Conservation (phyloP, 1,140 invertebrate species). For the Phocides pigmalion region DNA sequence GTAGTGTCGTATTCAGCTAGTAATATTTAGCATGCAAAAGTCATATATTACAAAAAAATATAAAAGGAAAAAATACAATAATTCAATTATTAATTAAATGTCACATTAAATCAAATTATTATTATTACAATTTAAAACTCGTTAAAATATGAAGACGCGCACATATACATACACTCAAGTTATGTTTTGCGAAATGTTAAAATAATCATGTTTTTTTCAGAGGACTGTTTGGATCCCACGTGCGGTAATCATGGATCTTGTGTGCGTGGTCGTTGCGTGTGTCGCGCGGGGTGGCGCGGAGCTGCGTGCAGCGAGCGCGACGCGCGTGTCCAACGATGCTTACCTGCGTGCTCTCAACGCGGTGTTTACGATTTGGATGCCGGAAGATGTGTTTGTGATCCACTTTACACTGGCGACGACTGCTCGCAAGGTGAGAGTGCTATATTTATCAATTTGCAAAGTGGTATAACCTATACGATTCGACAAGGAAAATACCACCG, state of each 20-base stretch:
- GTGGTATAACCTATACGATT: no score
- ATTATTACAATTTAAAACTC: no score
- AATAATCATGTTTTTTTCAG: conserved; percentile 70
- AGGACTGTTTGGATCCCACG: conserved; percentile 93
- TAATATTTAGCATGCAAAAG: no score
- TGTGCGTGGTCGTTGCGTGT: conserved; percentile 96
- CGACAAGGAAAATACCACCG: no score
- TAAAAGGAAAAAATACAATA: no score
- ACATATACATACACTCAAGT: background rate
- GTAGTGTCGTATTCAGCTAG: no score
- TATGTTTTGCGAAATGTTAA: background rate
- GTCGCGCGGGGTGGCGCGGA: conserved; percentile 97
- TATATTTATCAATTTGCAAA: no score
- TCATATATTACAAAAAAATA: no score
- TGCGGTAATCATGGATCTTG: conserved; percentile 97
- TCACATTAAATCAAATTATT: no score
- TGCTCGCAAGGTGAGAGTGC: conserved; percentile 95
- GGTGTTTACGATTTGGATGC: conserved; percentile 95
- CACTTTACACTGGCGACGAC: conserved; percentile 94
- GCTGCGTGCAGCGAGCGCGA: conserved; percentile 94
- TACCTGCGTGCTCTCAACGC: conserved; percentile 95
- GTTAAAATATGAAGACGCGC: no score
- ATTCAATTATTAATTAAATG: no score
- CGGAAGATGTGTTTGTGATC: conserved; percentile 94
- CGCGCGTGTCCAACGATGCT: conserved; percentile 93